Evolutionary conservation across 2,113 vertebrate genomes (phyloP), one percentile per base, ranked within the genome.

Genomic region (Gadus macrocephalus): DNA sequence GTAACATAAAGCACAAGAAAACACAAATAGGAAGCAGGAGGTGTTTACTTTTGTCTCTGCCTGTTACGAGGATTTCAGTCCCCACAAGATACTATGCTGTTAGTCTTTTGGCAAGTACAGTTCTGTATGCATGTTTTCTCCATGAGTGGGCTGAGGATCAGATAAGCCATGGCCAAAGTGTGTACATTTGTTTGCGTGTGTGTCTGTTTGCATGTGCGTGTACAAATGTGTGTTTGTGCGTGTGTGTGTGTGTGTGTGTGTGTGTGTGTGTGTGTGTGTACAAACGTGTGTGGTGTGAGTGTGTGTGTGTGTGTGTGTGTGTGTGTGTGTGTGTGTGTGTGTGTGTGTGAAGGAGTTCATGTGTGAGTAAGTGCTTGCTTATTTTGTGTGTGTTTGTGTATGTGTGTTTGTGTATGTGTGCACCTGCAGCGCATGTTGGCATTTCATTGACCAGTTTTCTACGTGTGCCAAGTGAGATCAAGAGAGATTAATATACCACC

Each of bases 121-220:
- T 68, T 60, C 20, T 78, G 22, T 68, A 79, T 80, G 77, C 81
- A 79, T 83, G 77, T 85, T 83, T 80, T 82, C 71, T 76, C 74
- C 74, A 56, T 78, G 82, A 74, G 83, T 87, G 86, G 77, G 78
- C 71, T 84, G 71, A 72, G 42, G 77, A 83, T 81, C 80, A 83
- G 81, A 70, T 84, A 62, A 68, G 70, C 69, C 14, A 27, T n/a
- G 64, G 78, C 81, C 73, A 83, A 81, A 60, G 68, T 22, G 20
- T 31, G 53, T 16, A 35, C 31, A 35, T 35, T 35, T 35, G 31
- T 35, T 35, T 35, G 31, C 31, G 53, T 22, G n/a, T 62, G 60
- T 49, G 28, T 22, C 15, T 66, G 20, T 67, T 12, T 69, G 19
- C 62, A 22, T 67, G 56, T 62, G 42, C 65, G 60, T 71, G 22